Conservation (phyloP, 1,140 invertebrate genomes). For the Triops cancriformis region DNA sequence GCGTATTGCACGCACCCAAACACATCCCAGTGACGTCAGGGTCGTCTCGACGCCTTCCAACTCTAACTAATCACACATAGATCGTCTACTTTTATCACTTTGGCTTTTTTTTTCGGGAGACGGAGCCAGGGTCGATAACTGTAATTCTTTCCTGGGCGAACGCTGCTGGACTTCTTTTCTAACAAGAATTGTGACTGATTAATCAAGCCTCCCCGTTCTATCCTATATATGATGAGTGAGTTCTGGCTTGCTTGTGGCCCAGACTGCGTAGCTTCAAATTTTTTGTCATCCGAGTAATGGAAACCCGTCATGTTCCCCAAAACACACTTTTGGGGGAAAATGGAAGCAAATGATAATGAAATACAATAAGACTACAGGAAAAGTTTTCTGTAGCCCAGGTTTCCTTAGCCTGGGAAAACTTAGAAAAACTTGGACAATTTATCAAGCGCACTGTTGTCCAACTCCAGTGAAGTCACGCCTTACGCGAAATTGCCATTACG, state of each 20-base stretch:
- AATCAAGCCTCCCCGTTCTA: not conserved
- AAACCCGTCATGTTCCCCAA: not conserved
- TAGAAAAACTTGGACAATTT: no score
- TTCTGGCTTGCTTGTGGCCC: not conserved
- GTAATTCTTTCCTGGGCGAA: not conserved
- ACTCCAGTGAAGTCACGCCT: no score
- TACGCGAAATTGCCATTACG: no score
- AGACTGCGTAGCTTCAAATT: not conserved
- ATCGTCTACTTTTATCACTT: not conserved
- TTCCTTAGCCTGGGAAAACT: no score
- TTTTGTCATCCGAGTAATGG: conserved; percentile 5
- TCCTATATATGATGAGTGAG: not conserved
- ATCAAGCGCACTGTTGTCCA: no score
- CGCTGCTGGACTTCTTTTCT: not conserved
- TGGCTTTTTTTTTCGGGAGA: not conserved
- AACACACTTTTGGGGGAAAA: not conserved
- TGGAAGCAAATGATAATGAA: not conserved
- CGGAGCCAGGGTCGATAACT: not conserved
- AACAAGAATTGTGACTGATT: not conserved
- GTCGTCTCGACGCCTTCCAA: not conserved
- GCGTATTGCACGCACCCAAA: not conserved
- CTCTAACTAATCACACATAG: conserved; percentile 4
- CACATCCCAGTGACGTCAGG: not conserved
- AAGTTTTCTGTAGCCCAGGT: no score
- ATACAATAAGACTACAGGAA: not conserved